Percentiles rank a stretch among this genome's conserved stretches.
Conservation (phyloP, 2,113 vertebrate genomes). For the cat (Felis catus) region DNA sequence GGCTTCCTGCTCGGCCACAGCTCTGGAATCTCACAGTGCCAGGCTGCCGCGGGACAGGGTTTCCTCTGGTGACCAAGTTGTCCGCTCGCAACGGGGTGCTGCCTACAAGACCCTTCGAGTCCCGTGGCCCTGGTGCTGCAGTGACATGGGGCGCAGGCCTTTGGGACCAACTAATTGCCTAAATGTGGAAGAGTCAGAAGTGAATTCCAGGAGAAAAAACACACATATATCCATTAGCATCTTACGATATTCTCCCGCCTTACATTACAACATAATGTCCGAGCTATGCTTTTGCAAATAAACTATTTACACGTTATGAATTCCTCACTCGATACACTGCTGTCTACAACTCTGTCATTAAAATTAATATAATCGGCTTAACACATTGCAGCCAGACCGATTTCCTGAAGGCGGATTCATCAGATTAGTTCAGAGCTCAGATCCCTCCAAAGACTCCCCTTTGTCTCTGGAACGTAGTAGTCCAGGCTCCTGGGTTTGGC, state of each 20-base stretch:
- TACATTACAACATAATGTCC: neutral
- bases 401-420: neutral
- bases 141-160: neutral
- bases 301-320: neutral
- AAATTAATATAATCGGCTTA: neutral
- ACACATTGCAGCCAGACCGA: neutral
- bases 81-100: rapidly evolving
- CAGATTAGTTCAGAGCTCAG: neutral
- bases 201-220: neutral
- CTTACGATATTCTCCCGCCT: neutral
- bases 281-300: neutral
- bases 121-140: neutral
- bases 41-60: rapidly evolving
- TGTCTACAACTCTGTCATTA: constrained; percentile 20
- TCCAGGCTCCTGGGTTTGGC: neutral
- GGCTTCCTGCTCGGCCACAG: neutral
- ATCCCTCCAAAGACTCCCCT: neutral
- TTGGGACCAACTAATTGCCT: neutral
- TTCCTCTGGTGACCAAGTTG: neutral
- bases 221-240: neutral
- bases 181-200: neutral
- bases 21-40: neutral
- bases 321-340: neutral
- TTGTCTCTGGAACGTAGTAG: neutral
- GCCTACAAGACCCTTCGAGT: neutral